Conservation (phyloP, 2,113 vertebrate species). For the Podocnemis expansa region DNA sequence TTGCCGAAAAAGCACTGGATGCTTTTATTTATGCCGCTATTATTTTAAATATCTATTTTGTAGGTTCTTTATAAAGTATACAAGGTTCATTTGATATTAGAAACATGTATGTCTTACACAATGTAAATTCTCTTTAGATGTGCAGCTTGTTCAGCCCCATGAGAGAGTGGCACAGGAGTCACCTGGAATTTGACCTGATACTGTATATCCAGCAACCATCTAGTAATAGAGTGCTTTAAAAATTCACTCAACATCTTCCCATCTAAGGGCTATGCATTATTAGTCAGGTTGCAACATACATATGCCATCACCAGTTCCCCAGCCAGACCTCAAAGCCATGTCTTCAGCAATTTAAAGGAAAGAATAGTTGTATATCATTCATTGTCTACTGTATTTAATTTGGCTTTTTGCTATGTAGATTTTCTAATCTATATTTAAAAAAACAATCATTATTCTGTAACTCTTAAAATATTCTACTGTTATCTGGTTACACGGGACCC, state of each 20-base stretch:
- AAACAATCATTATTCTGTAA: neutral
- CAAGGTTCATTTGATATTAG: neutral
- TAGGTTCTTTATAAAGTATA: neutral
- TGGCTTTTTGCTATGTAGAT: neutral
- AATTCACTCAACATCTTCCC: neutral
- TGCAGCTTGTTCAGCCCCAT: neutral
- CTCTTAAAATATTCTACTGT: neutral
- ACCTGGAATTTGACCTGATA: neutral
- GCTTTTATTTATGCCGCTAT: neutral
- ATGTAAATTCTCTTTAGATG: neutral
- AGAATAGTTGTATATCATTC: neutral
- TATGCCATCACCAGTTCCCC: neutral
- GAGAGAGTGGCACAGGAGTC: accelerated
- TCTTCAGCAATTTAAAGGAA: neutral
- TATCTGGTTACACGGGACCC: neutral
- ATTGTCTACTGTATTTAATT: neutral
- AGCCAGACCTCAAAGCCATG: neutral
- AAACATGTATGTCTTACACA: accelerated
- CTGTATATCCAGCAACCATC: neutral
- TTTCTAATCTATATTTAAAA: accelerated
- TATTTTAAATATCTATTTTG: neutral
- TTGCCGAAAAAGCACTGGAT: neutral
- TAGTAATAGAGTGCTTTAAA: neutral
- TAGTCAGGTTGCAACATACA: neutral
- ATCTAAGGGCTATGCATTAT: neutral